A percentile compares a stretch with the other conserved stretches of the same genome.
phyloP scores from a whole-genome alignment of 2,888 invertebrate species.

The Meghimatium bilineatum region DNA sequence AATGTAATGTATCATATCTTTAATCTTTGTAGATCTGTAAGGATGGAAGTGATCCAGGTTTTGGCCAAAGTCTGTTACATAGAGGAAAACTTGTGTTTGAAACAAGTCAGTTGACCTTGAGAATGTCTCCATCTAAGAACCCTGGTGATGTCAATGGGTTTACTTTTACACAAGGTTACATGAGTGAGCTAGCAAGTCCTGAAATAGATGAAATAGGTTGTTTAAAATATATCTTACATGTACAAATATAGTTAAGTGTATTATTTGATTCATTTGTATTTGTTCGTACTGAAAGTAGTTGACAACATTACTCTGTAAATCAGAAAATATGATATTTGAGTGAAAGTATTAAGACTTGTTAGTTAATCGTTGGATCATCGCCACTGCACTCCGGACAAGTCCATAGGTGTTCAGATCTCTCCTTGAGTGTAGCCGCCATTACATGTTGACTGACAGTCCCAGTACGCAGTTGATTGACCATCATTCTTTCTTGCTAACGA shows the following conservation, averaged over 20 bases:
- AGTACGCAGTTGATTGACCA: too few relatives aligned
- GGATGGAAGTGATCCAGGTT: constrained; percentile 85
- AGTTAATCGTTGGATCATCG: too few relatives aligned
- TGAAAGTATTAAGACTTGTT: too few relatives aligned
- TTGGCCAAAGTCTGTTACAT: constrained; percentile 95
- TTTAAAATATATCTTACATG: background rate
- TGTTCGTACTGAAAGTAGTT: background rate
- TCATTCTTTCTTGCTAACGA: too few relatives aligned
- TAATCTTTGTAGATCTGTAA: constrained; percentile 62
- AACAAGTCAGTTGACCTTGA: constrained; percentile 86
- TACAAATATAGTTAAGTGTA: too few relatives aligned
- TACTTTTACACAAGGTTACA: constrained; percentile 70
- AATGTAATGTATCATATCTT: constrained; percentile 29
- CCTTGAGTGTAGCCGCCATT: too few relatives aligned
- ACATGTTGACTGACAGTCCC: too few relatives aligned
- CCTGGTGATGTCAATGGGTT: constrained; percentile 58
- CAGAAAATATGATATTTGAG: too few relatives aligned
- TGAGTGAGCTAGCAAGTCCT: constrained; percentile 69
- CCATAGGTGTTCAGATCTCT: too few relatives aligned
- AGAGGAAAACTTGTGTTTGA: constrained; percentile 90
- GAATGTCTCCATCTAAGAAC: constrained; percentile 57
- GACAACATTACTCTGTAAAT: background rate
- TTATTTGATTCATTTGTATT: background rate
- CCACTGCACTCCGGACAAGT: too few relatives aligned
- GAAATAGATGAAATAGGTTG: constrained; percentile 53